phyloP scores from a whole-genome alignment of 2,113 vertebrate species.

The Panurus biarmicus region DNA sequence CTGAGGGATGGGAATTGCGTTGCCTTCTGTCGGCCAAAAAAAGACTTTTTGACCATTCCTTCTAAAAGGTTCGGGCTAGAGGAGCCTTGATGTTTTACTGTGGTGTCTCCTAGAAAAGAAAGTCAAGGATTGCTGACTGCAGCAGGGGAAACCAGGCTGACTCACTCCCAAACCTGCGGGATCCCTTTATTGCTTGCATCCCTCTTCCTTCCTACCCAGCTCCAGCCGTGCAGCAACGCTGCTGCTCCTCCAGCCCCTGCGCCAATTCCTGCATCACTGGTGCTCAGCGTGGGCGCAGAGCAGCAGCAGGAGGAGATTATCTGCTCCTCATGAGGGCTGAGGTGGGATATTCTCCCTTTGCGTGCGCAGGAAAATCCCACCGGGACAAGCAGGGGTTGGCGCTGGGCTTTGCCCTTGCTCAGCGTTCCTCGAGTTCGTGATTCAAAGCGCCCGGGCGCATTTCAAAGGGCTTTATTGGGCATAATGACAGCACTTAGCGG shows the following conservation, averaged over 20 bases:
- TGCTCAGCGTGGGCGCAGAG: not conserved
- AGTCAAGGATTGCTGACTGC: not conserved
- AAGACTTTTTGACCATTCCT: not conserved
- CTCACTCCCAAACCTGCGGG: not conserved
- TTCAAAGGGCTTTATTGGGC: not conserved
- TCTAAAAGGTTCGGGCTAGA: not conserved
- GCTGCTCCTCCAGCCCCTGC: not conserved
- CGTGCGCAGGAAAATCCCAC: rapidly evolving
- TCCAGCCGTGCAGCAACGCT: not conserved
- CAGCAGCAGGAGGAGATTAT: not conserved
- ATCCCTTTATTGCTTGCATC: not conserved
- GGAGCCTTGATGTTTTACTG: not conserved
- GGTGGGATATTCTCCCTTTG: not conserved
- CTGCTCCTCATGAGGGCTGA: rapidly evolving
- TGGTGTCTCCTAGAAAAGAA: not conserved
- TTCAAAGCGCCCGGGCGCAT: not conserved
- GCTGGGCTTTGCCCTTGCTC: not conserved
- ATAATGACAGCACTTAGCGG: not conserved
- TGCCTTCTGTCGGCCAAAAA: not conserved
- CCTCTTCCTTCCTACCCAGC: rapidly evolving
- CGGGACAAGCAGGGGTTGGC: not conserved
- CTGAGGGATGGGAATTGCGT: rapidly evolving
- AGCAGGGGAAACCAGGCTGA: not conserved
- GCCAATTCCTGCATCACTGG: rapidly evolving
- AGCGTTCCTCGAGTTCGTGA: not conserved